phyloP scores from a whole-genome alignment of 2,888 invertebrate genomes.

The Heteromurus nitidus region DNA sequence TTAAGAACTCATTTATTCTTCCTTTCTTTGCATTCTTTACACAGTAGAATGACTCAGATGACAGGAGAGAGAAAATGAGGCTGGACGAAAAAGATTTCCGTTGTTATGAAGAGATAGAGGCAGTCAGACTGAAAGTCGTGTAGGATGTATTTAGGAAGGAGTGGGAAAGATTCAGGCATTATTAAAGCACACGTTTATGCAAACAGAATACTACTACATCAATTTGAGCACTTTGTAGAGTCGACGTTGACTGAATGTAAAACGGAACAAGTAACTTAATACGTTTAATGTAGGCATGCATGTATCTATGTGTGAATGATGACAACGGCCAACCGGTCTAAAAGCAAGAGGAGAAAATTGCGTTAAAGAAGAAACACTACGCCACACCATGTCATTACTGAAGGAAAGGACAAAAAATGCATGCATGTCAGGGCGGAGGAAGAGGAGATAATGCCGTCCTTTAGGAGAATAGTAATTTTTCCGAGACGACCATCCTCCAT shows the following conservation, averaged over 20 bases:
- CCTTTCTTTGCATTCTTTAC: constrained; percentile 25
- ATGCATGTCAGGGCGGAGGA: neutral
- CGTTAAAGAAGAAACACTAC: constrained; percentile 28
- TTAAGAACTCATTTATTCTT: constrained; percentile 41
- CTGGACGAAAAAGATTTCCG: constrained; percentile 9
- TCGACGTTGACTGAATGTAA: too few relatives aligned
- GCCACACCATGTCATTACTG: constrained; percentile 10
- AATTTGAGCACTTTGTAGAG: too few relatives aligned
- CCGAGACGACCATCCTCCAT: neutral
- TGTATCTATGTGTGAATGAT: neutral
- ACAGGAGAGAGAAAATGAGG: neutral
- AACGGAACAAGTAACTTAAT: too few relatives aligned
- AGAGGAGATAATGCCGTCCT: constrained; percentile 29
- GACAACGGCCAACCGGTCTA: constrained; percentile 12
- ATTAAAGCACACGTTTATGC: too few relatives aligned
- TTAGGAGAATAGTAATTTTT: constrained; percentile 14
- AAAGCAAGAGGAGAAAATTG: constrained; percentile 28
- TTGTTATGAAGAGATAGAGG: neutral
- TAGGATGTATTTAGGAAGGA: too few relatives aligned
- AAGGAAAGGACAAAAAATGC: constrained; percentile 6
- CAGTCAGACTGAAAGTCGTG: too few relatives aligned
- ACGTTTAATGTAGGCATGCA: too few relatives aligned
- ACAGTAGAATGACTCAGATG: constrained; percentile 25
- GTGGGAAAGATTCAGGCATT: too few relatives aligned
- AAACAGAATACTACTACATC: too few relatives aligned